phyloP scores from a whole-genome alignment of 2,113 vertebrate species.

The Upupa epops region DNA sequence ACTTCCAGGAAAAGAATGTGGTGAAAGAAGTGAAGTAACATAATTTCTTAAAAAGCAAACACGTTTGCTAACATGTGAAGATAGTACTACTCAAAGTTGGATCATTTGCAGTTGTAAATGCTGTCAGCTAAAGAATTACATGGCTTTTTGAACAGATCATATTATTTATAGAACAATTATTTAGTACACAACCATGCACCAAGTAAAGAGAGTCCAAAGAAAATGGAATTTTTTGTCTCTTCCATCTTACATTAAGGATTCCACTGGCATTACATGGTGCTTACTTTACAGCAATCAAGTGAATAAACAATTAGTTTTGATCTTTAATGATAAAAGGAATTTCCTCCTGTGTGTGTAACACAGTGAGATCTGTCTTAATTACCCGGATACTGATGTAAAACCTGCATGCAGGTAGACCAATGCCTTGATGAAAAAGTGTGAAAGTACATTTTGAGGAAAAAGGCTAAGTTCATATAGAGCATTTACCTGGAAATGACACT shows the following conservation, averaged over 20 bases:
- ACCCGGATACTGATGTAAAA: neutral
- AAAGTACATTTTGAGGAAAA: neutral
- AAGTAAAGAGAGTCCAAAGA: neutral
- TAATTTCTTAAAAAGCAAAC: neutral
- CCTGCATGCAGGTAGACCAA: neutral
- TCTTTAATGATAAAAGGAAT: neutral
- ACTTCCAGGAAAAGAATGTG: neutral
- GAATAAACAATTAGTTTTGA: slow-evolving; percentile 30
- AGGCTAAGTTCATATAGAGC: neutral
- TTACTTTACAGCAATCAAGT: neutral
- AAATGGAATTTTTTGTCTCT: neutral
- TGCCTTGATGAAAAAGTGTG: neutral
- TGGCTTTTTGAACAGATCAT: neutral
- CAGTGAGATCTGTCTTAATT: neutral
- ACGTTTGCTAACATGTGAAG: neutral
- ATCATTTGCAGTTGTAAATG: neutral
- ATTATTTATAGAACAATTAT: neutral
- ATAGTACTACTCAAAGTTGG: neutral
- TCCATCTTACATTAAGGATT: neutral
- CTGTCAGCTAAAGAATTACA: neutral
- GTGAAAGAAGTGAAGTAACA: neutral
- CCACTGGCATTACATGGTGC: neutral
- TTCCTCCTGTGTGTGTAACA: neutral
- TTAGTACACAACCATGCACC: neutral
- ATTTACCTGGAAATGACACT: neutral